phyloP scores from a whole-genome alignment of 2,888 invertebrate genomes.

The Drosophila rubida region DNA sequence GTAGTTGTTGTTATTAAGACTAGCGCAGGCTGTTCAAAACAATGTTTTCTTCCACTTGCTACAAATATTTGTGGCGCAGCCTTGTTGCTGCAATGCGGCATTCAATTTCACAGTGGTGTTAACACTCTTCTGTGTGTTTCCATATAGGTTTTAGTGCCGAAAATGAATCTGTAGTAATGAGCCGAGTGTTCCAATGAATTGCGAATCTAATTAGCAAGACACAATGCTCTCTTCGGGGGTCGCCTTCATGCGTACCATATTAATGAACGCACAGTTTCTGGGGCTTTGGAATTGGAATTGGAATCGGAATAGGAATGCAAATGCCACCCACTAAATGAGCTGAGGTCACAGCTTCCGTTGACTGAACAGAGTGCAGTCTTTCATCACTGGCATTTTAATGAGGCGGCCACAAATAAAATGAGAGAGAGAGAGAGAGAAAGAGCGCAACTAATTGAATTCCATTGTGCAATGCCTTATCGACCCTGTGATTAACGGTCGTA shows the following conservation, averaged over 20 bases:
- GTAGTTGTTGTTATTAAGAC: not conserved
- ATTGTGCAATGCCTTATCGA: not conserved
- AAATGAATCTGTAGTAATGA: too few relatives aligned
- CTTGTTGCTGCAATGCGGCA: too few relatives aligned
- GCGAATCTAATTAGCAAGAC: slow-evolving; percentile 3
- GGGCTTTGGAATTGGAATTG: not conserved
- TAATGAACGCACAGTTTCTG: slow-evolving; percentile 8
- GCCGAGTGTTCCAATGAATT: too few relatives aligned
- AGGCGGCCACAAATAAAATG: not conserved
- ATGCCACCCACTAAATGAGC: slow-evolving; percentile 35
- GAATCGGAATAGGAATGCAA: not conserved
- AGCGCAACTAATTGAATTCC: slow-evolving; percentile 15
- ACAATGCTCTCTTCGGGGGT: not conserved
- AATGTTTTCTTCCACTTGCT: not conserved
- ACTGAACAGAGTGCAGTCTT: slow-evolving; percentile 30
- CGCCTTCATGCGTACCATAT: not conserved
- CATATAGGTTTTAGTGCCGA: too few relatives aligned
- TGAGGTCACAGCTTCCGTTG: slow-evolving; percentile 43
- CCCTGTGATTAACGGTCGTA: slow-evolving; percentile 14
- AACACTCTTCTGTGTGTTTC: too few relatives aligned
- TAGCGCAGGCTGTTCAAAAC: not conserved
- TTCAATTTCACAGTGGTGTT: too few relatives aligned
- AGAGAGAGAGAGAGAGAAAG: not conserved
- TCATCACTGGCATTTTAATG: slow-evolving; percentile 44
- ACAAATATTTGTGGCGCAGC: not conserved